phyloP scores from a whole-genome alignment of 30 jellyfish, hydroid and myxozoan genomes.

The Mastigias papua region DNA sequence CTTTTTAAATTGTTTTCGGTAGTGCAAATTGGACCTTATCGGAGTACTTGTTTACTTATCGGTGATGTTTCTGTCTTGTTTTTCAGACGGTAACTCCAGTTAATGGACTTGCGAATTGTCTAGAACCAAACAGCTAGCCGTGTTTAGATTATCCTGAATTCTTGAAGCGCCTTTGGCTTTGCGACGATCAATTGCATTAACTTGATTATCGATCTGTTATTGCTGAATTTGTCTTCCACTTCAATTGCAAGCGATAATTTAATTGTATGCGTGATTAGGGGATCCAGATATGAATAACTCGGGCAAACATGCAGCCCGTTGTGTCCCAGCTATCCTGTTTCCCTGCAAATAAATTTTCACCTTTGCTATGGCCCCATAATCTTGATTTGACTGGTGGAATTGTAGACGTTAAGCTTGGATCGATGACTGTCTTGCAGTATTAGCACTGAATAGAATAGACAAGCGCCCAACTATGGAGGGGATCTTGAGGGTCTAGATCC shows the following conservation, averaged over 20 bases:
- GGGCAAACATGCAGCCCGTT: background rate
- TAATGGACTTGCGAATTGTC: background rate
- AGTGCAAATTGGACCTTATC: too few species aligned
- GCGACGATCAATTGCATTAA: background rate
- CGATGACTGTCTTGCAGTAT: too few species aligned
- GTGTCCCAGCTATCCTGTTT: background rate
- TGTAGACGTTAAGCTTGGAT: too few species aligned
- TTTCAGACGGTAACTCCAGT: background rate
- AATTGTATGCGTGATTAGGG: background rate
- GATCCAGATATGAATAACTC: background rate
- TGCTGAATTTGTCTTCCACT: background rate
- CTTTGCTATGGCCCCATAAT: background rate
- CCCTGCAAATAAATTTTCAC: background rate
- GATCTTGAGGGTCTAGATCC: too few species aligned
- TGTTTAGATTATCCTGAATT: constrained; percentile 5
- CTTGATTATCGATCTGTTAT: constrained; percentile 5
- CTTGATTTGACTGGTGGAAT: too few species aligned
- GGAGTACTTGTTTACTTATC: background rate
- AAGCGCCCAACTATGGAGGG: too few species aligned
- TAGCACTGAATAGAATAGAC: too few species aligned
- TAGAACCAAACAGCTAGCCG: background rate
- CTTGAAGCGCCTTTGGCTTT: background rate
- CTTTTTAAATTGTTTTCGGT: too few species aligned
- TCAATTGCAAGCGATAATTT: background rate
- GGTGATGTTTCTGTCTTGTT: background rate